Evolutionary conservation across 2,888 invertebrate genomes (phyloP), one percentile per base, ranked within the genome.

Genomic region (Ctenicera cuprea): DNA sequence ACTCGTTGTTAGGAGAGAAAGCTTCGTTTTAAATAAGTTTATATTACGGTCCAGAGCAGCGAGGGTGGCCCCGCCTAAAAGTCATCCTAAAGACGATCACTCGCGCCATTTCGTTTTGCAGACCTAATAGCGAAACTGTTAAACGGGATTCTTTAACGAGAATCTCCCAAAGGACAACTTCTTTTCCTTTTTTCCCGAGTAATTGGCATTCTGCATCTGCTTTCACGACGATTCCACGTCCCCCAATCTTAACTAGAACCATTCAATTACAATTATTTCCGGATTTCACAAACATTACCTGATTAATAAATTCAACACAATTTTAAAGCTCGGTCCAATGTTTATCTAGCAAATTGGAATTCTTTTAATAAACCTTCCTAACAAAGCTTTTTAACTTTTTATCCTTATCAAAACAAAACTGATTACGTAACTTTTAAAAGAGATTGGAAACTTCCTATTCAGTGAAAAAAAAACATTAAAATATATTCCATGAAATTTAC

Each of bases 41-140:
- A 62, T 45, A 41, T 62, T 45, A 62, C 62, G 30, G 41, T 61
- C 38, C 41, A 26, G 41, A 41, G 41, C n/a, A 41, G 61, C 61
- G 61, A 38, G 41, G 26, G 33, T 16, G 41, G 41, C n/a, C 38
- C 61, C 57, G 26, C 59, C 57, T 68, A 68, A 41, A 68, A 68
- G 45, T 68, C 59, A 41, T 48, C 54, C 43, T 14, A 41, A 62
- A 69, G 48, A 61, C 57, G 48, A 62, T 54, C 61, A 62, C 69
- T 62, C 59, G 61, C 48, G 57, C 48, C 61, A 69, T 69, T 69
- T 69, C 61, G 48, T 22, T 69, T 62, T 69, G 61, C 59, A 68
- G 57, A 61, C 48, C 59, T 57, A 67, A 67, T 67, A 67, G 41
- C 57, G 43, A 62, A 45, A 45, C 62, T 62, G 62, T 62, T 61